These are phyloP conservation scores for Axea sp. DNA, from an alignment of 2,888 invertebrate genomes.

Conservation along the genomic window DNA sequence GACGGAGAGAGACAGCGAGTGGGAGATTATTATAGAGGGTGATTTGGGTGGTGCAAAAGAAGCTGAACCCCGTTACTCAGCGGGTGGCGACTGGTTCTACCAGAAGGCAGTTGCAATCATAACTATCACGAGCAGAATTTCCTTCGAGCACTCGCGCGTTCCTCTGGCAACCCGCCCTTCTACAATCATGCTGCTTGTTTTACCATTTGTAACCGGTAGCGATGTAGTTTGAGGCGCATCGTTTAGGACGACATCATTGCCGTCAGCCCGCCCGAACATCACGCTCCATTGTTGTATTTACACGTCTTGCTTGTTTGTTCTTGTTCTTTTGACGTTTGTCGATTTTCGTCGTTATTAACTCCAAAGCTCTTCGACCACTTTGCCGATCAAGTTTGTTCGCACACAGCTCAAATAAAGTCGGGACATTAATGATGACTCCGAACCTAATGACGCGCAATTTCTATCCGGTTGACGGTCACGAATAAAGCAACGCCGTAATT, in stretches of 20 bases:
- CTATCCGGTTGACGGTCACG: not conserved
- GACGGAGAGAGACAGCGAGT: constrained; percentile 4
- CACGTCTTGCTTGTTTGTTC: constrained; percentile 54
- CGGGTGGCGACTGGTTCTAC: constrained; percentile 66
- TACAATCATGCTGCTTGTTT: constrained; percentile 73
- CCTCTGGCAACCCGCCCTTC: constrained; percentile 63
- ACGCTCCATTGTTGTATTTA: constrained; percentile 53
- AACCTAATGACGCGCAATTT: constrained; percentile 34
- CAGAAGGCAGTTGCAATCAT: constrained; percentile 71
- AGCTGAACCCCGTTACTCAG: constrained; percentile 65
- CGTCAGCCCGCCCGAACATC: constrained; percentile 22
- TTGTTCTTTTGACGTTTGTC: constrained; percentile 58
- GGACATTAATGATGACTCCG: constrained; percentile 25
- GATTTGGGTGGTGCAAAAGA: constrained; percentile 60
- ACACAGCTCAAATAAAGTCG: constrained; percentile 32
- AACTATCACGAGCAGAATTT: constrained; percentile 74
- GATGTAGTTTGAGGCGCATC: constrained; percentile 67
- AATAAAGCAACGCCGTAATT: constrained; percentile 27
- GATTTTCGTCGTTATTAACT: constrained; percentile 59
- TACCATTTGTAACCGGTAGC: constrained; percentile 71
- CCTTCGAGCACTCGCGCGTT: constrained; percentile 57
- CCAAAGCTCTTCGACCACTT: constrained; percentile 47
- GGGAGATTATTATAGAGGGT: constrained; percentile 50
- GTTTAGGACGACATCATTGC: constrained; percentile 60
- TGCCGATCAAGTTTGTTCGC: constrained; percentile 46